Evolutionary conservation across 1,140 invertebrate genomes (phyloP).

Genomic region (Diorhabda elongata): DNA sequence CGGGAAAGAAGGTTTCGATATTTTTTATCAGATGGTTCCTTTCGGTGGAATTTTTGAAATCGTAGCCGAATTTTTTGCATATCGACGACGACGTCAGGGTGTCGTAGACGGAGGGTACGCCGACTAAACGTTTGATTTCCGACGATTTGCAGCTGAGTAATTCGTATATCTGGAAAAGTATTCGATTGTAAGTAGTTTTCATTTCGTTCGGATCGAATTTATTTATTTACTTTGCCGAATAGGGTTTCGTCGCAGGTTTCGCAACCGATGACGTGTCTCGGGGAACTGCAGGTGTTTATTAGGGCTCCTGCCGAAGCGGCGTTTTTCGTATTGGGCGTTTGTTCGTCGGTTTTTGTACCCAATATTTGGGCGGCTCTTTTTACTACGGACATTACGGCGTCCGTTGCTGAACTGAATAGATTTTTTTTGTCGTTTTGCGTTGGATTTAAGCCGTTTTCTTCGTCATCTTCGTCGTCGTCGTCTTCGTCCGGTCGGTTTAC

Average conservation of each 20-base stretch:
- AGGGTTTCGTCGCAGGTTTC: slow-evolving; percentile 64
- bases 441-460: slow-evolving; percentile 44
- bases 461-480: slow-evolving; percentile 62
- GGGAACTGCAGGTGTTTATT: slow-evolving; percentile 53
- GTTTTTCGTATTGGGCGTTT: slow-evolving; percentile 35
- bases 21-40: slow-evolving; percentile 12
- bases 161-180: slow-evolving; percentile 51
- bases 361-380: slow-evolving; percentile 82
- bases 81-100: slow-evolving; percentile 55
- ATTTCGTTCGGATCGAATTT: background rate
- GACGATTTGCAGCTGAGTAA: slow-evolving; percentile 60
- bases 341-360: slow-evolving; percentile 60
- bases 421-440: slow-evolving; percentile 50
- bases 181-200: background rate
- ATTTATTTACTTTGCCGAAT: slow-evolving; percentile 50
- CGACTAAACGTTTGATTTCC: slow-evolving; percentile 54
- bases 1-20: slow-evolving; percentile 54
- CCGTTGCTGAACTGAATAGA: slow-evolving; percentile 77
- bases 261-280: slow-evolving; percentile 66
- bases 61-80: slow-evolving; percentile 57
- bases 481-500: slow-evolving; percentile 50
- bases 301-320: slow-evolving; percentile 30
- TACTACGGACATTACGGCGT: slow-evolving; percentile 82
- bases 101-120: slow-evolving; percentile 52
- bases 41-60: slow-evolving; percentile 47